Evolutionary conservation across 2,797 vertebrate genomes (phyloP), one percentile per base, ranked within the genome.

Genomic region (Enteromius trimaculatus): DNA sequence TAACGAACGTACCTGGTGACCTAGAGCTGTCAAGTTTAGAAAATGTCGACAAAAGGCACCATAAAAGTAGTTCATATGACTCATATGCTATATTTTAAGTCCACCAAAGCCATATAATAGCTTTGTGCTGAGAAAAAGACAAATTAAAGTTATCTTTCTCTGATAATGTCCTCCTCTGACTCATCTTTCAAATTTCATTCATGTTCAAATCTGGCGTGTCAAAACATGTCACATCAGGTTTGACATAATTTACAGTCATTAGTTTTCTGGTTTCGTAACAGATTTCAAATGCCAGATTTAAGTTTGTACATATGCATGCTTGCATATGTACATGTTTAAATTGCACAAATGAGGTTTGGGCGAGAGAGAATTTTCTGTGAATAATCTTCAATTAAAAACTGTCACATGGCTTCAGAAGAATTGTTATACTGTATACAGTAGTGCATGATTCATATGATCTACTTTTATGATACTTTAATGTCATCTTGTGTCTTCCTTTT

Each of bases 61-160:
- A 16, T 70, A 72, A 49, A 71, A 51, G 44, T 31, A 51, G 8
- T 31, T 26, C 16, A 31, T 6, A 31, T 19, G 8, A 72, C 70
- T 72, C 47, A 51, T 72, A 51, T 10, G 1, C 9, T 11, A 51
- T 72, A 31, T 51, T 72, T 17, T 31, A 76, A 58, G 13, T 23
- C 51, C 55, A 17, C 3, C 2, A 4, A 58, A 58, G 13, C 72
- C n/a, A 4, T 17, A 17, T 2, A 3, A 17, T 75, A 17, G 21
- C 74, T 58, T 60, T 16, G 7, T 58, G 34, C 34, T 39, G 6
- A 76, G 53, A 14, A 76, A 58, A 58, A 58, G 7, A 76, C 7
- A 17, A 23, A 76, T 76, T 76, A 9, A 75, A 58, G 6, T 76
- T 23, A 13, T 76, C 58, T 76, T 76, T 76, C 7, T 6, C 8